Conservation (phyloP, 2,113 vertebrate species). For the Phalacrocorax pelagicus region DNA sequence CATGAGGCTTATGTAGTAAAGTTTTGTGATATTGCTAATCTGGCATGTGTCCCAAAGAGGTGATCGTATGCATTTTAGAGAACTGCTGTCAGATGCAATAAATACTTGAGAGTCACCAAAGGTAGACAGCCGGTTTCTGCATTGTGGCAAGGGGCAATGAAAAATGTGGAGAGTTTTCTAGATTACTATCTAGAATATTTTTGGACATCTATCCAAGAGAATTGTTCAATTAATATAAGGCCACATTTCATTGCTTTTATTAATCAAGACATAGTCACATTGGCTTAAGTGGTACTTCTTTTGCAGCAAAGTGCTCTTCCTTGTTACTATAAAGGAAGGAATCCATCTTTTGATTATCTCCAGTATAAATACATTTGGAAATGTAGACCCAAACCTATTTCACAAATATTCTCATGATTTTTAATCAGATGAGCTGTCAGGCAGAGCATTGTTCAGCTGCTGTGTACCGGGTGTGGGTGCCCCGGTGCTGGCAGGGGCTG, state of each 20-base stretch:
- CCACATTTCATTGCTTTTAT: not conserved
- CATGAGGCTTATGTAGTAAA: slow-evolving; percentile 51
- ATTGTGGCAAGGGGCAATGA: not conserved
- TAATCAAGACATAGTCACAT: not conserved
- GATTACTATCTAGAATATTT: not conserved
- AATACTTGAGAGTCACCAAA: slow-evolving; percentile 25
- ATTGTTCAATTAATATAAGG: not conserved
- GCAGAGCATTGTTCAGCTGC: not conserved
- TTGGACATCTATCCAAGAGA: not conserved
- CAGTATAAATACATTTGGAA: not conserved
- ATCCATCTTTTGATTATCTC: not conserved
- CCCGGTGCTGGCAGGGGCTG: fast-evolving
- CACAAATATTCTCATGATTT: not conserved
- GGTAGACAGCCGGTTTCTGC: not conserved
- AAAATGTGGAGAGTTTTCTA: not conserved
- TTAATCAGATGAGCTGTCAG: not conserved
- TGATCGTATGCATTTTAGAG: slow-evolving; percentile 22
- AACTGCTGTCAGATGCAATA: slow-evolving; percentile 31
- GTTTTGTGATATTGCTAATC: slow-evolving; percentile 63
- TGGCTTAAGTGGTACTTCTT: not conserved
- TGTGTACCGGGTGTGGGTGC: fast-evolving
- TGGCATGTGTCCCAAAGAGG: slow-evolving; percentile 65
- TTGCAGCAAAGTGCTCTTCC: not conserved
- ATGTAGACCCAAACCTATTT: not conserved
- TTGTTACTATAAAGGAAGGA: not conserved